Evolutionary conservation across 2,797 vertebrate genomes (phyloP).

Genomic region (Pangasius larnaudii): DNA sequence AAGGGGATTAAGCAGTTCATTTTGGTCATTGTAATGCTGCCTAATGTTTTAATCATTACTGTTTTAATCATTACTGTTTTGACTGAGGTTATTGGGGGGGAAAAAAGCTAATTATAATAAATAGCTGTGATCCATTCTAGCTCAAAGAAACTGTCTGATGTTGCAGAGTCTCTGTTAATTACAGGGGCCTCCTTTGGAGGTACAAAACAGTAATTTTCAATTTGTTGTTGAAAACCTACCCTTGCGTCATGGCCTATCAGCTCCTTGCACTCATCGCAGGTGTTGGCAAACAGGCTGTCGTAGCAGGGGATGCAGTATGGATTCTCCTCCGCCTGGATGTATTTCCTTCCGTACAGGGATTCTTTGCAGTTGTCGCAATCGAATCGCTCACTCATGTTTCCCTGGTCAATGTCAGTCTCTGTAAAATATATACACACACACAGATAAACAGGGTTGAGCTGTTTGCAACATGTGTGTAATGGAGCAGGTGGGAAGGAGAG

Average conservation of each 20-base stretch:
- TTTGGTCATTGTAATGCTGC: conserved; percentile 19
- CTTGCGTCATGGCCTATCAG: conserved; percentile 94
- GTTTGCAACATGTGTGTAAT: conserved; percentile 56
- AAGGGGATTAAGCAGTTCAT: conserved; percentile 54
- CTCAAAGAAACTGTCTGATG: conserved; percentile 10
- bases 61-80: conserved; percentile 60
- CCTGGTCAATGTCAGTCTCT: conserved; percentile 44
- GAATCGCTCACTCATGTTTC: conserved; percentile 91
- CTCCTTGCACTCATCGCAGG: conserved; percentile 97
- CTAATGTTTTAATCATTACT: conserved; percentile 57
- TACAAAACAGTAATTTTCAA: conserved; percentile 9
- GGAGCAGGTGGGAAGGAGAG: conserved; percentile 29
- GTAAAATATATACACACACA: conserved; percentile 43
- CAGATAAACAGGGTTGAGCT: conserved; percentile 25
- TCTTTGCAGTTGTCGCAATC: conserved; percentile 97
- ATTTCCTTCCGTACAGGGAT: conserved; percentile 95
- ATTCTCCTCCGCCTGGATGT: conserved; percentile 92
- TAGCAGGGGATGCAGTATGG: conserved; percentile 99
- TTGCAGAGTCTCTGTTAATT: conserved; percentile 10
- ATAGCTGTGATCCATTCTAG: conserved; percentile 57
- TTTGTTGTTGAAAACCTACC: conserved; percentile 75
- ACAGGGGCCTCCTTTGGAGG: conserved; percentile 6
- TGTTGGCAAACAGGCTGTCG: conserved; percentile 94
- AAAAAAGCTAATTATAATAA: conserved; percentile 67
- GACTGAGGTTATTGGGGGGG: conserved; percentile 38